Base-by-base conservation (phyloP, 2,113 vertebrate genomes). In the Burhinus oedicnemus region DNA sequence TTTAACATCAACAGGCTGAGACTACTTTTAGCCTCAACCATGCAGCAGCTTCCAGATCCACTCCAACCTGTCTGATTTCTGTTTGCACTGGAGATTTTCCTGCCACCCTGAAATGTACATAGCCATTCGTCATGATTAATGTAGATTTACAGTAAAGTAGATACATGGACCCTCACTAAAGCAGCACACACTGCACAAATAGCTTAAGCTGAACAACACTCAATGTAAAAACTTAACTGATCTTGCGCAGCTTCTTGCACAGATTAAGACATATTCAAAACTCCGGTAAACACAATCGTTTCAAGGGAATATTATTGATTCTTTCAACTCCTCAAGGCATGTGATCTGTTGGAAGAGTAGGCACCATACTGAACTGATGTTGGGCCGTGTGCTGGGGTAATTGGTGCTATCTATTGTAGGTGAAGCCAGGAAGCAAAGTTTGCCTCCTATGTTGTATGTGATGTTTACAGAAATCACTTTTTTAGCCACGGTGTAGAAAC, bases 61-160 rank as follows among this genome's bases (percentile, higher is more conserved):
- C 95, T 97, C 90, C 94, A 95, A 93, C 60, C 81, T 95, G 89
- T 93, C 95, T 88, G 82, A 95, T 85, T 93, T 83, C 80, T 96
- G 69, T 93, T 94, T 97, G 95, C 71, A 62, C 66, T 95, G 85
- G 89, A 95, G 74, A 93, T 76, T 91, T 89, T 84, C 93, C 84
- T 94, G 93, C 68, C 58, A 91, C 68, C 77, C 78, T 72, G 42
- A 77, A 95, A 80, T 0, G 0, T 65, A 91, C 38, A 27, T 91
- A 88, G 75, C 15, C 71, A 85, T 93, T 89, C 30, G 49, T 95
- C 92, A 87, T 49, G 85, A 91, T 68, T 91, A 90, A 92, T 84
- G 58, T 16, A 89, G 62, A 92, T 85, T 92, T 96, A 94, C 76
- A 91, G 52, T 45, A 87, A 65, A 93, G 75, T 23, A 91, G 80